Base-by-base conservation (phyloP, 2,113 vertebrate species). In the Paralichthys olivaceus region DNA sequence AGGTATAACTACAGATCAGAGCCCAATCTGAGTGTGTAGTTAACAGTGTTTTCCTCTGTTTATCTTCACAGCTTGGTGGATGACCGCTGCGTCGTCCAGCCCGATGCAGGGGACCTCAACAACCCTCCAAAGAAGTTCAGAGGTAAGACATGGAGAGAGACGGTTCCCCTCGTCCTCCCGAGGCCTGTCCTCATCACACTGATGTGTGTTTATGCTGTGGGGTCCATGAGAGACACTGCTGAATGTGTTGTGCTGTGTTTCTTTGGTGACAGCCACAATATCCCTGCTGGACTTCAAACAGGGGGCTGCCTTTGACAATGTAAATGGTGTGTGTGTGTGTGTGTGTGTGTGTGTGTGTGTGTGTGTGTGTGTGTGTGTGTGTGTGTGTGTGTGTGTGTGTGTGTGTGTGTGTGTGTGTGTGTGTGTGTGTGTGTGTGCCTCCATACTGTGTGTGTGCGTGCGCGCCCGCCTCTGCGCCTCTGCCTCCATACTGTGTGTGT, bases 121-220 rank as follows among this genome's bases (percentile, higher is more conserved):
- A 99, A 96, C 78, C 98, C 98, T 51, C 98, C 98, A 4, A 99
- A 99, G 93, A 99, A 99, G 90, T 99, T 99, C 91, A 84, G 98
- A 96, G 98, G 98, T 99, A 93, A 95, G 86, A 74, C 26, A 25
- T 62, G 4, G 51, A 14, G 5, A 34, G 20, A 63, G 56, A 1
- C 0, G 8, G 6, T 7, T 29, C 56, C 19, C 29, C 59, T 72
- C 34, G 8, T 63, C 51, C 63, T 61, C 54, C 25, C 53, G 63
- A 70, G 45, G 58, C 61, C 60, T 74, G 59, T 83, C 59, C 28
- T 84, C 81, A 88, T 55, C 66, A 17, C 58, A 67, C 70, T 51
- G 64, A 80, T 78, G 66, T 65, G 9, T 90, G 88, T 86, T 89
- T 77, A 89, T 61, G 75, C 79, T 54, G 58, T 4, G 59, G 45